These are phyloP conservation scores for Thysanoteuthis rhombus DNA, from an alignment of 2,888 invertebrate species.

Conservation along the genomic window DNA sequence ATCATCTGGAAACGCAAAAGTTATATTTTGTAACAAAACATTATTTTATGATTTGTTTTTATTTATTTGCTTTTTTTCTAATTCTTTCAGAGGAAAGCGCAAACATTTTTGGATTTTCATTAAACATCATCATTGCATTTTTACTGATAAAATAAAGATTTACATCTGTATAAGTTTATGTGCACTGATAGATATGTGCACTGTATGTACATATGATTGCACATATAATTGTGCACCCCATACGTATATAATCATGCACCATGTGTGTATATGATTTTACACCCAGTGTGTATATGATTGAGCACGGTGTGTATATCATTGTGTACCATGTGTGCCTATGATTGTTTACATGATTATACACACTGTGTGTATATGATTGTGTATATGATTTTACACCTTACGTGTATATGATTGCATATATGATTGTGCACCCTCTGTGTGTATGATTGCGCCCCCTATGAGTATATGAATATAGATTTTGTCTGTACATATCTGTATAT, in stretches of 20 bases:
- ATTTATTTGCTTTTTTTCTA: background rate
- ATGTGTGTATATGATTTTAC: background rate
- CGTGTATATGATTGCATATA: background rate
- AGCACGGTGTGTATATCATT: too few relatives aligned
- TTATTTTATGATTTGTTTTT: background rate
- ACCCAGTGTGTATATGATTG: background rate
- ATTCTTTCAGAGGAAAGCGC: background rate
- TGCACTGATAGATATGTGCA: background rate
- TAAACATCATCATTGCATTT: background rate
- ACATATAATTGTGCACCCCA: background rate
- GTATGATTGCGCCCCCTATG: background rate
- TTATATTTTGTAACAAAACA: background rate
- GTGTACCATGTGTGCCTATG: background rate
- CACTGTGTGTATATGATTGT: background rate
- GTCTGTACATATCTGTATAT: background rate
- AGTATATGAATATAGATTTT: background rate
- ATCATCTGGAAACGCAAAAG: background rate
- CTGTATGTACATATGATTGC: background rate
- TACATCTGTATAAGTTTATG: background rate
- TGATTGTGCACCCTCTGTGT: background rate
- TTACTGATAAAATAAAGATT: too few relatives aligned
- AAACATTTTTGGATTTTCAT: background rate
- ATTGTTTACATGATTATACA: background rate
- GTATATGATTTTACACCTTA: background rate
- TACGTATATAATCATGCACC: background rate